phyloP scores from a whole-genome alignment of 2,888 invertebrate species.

The Dioctria rufipes region DNA sequence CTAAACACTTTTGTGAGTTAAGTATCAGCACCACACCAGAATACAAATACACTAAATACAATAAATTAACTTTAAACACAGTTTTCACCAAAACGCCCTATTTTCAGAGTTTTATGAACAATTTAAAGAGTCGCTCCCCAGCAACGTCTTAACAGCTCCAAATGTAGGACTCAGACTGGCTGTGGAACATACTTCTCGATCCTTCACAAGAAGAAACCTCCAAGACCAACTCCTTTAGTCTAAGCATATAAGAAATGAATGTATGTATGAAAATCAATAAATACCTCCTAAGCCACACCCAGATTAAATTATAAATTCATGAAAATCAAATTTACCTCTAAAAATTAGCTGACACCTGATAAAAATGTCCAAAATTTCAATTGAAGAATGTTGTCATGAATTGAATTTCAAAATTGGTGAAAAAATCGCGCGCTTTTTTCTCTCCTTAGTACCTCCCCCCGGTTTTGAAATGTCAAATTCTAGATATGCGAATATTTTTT shows the following conservation, averaged over 20 bases:
- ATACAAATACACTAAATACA: neutral
- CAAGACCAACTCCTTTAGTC: slow-evolving; percentile 56
- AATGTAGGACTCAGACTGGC: slow-evolving; percentile 45
- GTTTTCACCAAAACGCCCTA: slow-evolving; percentile 30
- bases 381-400: slow-evolving; percentile 19
- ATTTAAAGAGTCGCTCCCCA: slow-evolving; percentile 5
- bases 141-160: slow-evolving; percentile 26
- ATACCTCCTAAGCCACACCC: slow-evolving; percentile 57
- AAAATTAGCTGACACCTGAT: slow-evolving; percentile 31
- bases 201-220: slow-evolving; percentile 39
- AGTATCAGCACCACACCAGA: neutral
- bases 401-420: slow-evolving; percentile 54
- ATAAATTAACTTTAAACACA: neutral
- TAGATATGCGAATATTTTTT: slow-evolving; percentile 33
- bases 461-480: slow-evolving; percentile 51
- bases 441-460: slow-evolving; percentile 48
- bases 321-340: slow-evolving; percentile 30
- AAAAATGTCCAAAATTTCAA: slow-evolving; percentile 38
- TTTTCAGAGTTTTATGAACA: slow-evolving; percentile 8
- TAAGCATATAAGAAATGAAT: slow-evolving; percentile 57
- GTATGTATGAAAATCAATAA: slow-evolving; percentile 59
- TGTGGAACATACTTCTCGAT: slow-evolving; percentile 21
- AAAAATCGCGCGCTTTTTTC: slow-evolving; percentile 59
- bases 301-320: slow-evolving; percentile 47
- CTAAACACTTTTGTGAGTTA: neutral